A percentile compares a stretch with the other conserved stretches of the same genome.
Evolutionary conservation across 2,113 vertebrate genomes (phyloP).

Genomic region (Alaudala cheleensis): DNA sequence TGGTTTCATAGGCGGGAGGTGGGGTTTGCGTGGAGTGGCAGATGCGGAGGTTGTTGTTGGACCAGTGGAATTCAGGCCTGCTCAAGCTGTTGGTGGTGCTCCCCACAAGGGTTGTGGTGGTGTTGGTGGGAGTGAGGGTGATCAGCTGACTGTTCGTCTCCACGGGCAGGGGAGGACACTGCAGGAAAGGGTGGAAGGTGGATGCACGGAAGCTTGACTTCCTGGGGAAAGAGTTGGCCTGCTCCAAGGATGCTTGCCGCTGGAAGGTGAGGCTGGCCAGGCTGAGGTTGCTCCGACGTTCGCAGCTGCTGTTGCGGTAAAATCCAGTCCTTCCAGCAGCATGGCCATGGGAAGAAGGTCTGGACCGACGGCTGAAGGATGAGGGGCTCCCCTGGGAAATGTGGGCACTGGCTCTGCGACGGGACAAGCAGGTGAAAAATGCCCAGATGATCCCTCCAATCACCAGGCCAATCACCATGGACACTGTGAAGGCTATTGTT

Average conservation of each 20-base stretch:
- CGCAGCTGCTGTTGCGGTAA: conserved; percentile 88
- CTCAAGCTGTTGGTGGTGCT: conserved; percentile 65
- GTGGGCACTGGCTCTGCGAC: conserved; percentile 86
- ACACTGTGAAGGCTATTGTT: conserved; percentile 91
- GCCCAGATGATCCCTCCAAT: conserved; percentile 89
- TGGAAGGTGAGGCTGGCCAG: conserved; percentile 92
- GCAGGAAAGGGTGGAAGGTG: conserved; percentile 94
- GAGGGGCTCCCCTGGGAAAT: conserved; percentile 84
- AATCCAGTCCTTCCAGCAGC: conserved; percentile 80
- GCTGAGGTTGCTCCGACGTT: conserved; percentile 94
- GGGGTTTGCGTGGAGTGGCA: conserved; percentile 83
- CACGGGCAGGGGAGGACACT: conserved; percentile 86
- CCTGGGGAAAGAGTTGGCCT: conserved; percentile 84
- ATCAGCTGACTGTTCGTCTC: conserved; percentile 87
- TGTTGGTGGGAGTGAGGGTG: conserved; percentile 79
- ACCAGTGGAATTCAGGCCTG: conserved; percentile 89
- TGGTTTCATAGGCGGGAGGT: conserved; percentile 91
- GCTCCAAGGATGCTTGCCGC: conserved; percentile 86
- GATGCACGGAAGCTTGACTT: conserved; percentile 93
- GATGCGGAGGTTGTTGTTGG: conserved; percentile 78
- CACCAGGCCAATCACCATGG: conserved; percentile 87
- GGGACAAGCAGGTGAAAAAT: conserved; percentile 85
- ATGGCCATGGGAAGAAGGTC: conserved; percentile 60
- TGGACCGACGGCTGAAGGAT: conserved; percentile 65
- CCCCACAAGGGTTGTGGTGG: conserved; percentile 64